Evolutionary conservation across 1,140 invertebrate genomes (phyloP).

Genomic region (Drosophila trapezifrons): DNA sequence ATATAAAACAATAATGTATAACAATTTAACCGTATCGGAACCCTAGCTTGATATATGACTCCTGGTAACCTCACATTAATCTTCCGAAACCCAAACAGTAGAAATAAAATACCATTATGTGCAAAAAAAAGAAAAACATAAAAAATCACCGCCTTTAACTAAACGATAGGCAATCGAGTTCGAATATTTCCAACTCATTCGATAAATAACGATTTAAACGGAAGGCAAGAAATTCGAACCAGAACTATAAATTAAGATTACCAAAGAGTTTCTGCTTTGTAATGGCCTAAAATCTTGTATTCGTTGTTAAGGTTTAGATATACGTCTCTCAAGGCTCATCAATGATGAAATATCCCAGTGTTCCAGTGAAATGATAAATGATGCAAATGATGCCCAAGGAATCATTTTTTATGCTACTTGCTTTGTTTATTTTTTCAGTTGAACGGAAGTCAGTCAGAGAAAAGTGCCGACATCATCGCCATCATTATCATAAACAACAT

Average conservation of each 20-base stretch:
- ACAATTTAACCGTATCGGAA: conserved; percentile 7
- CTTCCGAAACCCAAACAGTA: neutral
- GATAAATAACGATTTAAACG: neutral
- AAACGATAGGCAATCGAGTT: neutral
- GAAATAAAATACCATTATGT: neutral
- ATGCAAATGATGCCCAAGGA: conserved; percentile 18
- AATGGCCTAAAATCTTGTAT: neutral
- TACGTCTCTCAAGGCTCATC: neutral
- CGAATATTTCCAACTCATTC: neutral
- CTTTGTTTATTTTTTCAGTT: conserved; percentile 5
- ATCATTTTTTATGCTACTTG: conserved; percentile 28
- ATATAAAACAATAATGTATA: conserved; percentile 2
- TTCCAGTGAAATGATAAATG: conserved; percentile 35
- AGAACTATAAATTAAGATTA: conserved; percentile 9
- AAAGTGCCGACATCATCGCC: conserved; percentile 51
- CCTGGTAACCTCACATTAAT: conserved; percentile 7
- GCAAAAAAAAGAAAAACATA: neutral
- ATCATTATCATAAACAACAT: conserved; percentile 32
- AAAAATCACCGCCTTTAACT: conserved; percentile 12
- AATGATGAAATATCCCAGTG: conserved; percentile 6
- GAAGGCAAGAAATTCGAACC: neutral
- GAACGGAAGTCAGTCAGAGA: conserved; percentile 33
- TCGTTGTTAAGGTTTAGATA: neutral
- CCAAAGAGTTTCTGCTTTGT: neutral
- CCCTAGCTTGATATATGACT: conserved; percentile 18